Evolutionary conservation across 2,113 vertebrate genomes (phyloP), one percentile per base, ranked within the genome.

Genomic region (Chamaea fasciata): DNA sequence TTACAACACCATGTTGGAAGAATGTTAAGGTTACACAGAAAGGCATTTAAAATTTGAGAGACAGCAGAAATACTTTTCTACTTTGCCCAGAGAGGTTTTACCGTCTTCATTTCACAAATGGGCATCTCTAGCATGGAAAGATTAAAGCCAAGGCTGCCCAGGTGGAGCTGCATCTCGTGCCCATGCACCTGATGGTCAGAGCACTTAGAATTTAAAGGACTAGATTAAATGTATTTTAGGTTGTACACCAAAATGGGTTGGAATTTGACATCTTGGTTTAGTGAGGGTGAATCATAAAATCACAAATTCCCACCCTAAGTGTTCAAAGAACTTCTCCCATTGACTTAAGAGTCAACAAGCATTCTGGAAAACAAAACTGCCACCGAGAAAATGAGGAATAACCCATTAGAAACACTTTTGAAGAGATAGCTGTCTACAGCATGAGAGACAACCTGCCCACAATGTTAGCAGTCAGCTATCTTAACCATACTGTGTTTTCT

Each of bases 21-120:
- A 91, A 74, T 59, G 21, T 21, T 91, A 69, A 47, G 10, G 31
- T 85, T 86, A 76, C 37, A 83, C 8, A 63, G 15, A 24, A 80
- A 94, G 44, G 20, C 63, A 71, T 59, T 86, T 77, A 71, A 63
- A 95, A 90, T 23, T 77, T 92, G 31, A 56, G 26, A 86, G 20
- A 26, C 27, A 21, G 6, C 7, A 68, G 33, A 70, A 92, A 64
- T 53, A 77, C 22, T 75, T 94, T 76, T 70, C 35, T 59, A 2
- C 31, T 63, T 81, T 86, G 9, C 30, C 12, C 7, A 5, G 17
- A 86, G 9, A 12, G 3, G 4, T 30, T 46, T 37, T 80, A 24
- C 15, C 68, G 6, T 42, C 55, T 64, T 83, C 5, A 6, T 87
- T 94, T 90, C 53, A 63, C 10, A 78, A 57, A 74, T 17, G 1